Percentiles rank a stretch among this genome's conserved stretches.
Evolutionary conservation across 2,888 invertebrate genomes (phyloP).

Genomic region (Cephalotes varians): DNA sequence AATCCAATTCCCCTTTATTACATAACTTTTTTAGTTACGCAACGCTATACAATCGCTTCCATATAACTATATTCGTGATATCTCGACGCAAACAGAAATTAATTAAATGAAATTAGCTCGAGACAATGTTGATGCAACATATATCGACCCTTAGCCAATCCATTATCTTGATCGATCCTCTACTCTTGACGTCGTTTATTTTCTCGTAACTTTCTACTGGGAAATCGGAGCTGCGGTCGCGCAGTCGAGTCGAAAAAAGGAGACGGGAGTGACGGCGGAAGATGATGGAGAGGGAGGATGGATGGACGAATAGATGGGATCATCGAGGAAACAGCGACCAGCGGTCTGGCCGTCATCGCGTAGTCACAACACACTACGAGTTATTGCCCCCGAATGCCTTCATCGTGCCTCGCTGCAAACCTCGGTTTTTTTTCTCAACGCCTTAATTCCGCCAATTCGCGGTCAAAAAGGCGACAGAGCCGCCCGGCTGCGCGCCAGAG

Average conservation of each 20-base stretch:
- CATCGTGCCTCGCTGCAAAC: slow-evolving; percentile 47
- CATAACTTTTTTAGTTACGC: not conserved
- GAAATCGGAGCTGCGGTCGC: slow-evolving; percentile 43
- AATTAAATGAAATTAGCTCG: not conserved
- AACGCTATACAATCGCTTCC: no score
- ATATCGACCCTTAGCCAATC: not conserved
- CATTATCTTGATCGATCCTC: not conserved
- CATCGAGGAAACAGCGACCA: slow-evolving; percentile 77
- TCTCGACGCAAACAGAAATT: not conserved
- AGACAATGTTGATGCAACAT: not conserved
- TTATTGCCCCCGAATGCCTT: slow-evolving; percentile 78
- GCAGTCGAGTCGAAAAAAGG: slow-evolving; percentile 28
- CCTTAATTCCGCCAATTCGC: slow-evolving; percentile 78
- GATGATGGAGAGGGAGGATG: slow-evolving; percentile 27
- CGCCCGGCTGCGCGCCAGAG: slow-evolving; percentile 55
- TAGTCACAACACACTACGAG: slow-evolving; percentile 81
- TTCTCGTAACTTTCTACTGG: slow-evolving; percentile 19
- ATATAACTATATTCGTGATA: not conserved
- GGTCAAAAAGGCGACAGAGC: slow-evolving; percentile 75
- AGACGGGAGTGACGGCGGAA: slow-evolving; percentile 27
- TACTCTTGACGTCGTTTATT: slow-evolving; percentile 25
- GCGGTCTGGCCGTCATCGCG: slow-evolving; percentile 83
- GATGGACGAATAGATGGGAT: slow-evolving; percentile 31
- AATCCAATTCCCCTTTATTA: not conserved
- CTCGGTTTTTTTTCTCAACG: slow-evolving; percentile 64